phyloP scores from a whole-genome alignment of 2,888 invertebrate species.

The Hypselothyrea guttata region DNA sequence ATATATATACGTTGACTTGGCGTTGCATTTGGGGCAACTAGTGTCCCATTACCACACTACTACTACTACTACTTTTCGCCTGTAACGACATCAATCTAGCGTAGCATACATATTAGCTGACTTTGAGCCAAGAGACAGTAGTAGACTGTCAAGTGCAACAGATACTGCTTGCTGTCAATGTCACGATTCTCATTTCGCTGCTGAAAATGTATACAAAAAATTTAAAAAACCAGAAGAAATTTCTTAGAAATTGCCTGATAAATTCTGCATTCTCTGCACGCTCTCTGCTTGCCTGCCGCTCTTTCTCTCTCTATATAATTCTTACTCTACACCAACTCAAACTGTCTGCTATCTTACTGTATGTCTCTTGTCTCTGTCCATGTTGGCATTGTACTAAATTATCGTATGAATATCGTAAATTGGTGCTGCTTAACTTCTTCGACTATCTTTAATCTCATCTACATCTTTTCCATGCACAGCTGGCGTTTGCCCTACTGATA shows the following conservation, averaged over 20 bases:
- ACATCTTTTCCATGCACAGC: slow-evolving; percentile 72
- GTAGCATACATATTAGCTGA: slow-evolving; percentile 51
- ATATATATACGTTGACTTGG: slow-evolving; percentile 49
- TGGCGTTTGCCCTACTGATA: slow-evolving; percentile 77
- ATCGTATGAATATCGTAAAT: slow-evolving; percentile 19
- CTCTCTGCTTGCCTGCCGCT: slow-evolving; percentile 52
- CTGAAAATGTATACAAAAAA: slow-evolving; percentile 8
- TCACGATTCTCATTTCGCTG: slow-evolving; percentile 35
- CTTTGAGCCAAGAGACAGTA: slow-evolving; percentile 20
- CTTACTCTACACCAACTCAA: slow-evolving; percentile 6
- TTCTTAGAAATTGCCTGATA: slow-evolving; percentile 44
- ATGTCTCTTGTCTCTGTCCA: background rate
- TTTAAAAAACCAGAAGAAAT: too few relatives aligned
- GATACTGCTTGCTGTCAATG: slow-evolving; percentile 30
- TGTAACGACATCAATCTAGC: slow-evolving; percentile 26
- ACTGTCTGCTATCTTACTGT: slow-evolving; percentile 12
- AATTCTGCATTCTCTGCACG: slow-evolving; percentile 52
- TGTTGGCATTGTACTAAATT: slow-evolving; percentile 1
- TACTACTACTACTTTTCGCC: slow-evolving; percentile 4
- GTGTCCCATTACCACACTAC: slow-evolving; percentile 27
- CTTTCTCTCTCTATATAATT: slow-evolving; percentile 20
- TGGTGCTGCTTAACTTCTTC: slow-evolving; percentile 11
- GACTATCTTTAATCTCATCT: slow-evolving; percentile 37
- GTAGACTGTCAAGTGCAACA: slow-evolving; percentile 20
- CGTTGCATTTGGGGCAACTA: slow-evolving; percentile 53